Conservation (phyloP, 2,113 vertebrate genomes). For the Serilophus lunatus region DNA sequence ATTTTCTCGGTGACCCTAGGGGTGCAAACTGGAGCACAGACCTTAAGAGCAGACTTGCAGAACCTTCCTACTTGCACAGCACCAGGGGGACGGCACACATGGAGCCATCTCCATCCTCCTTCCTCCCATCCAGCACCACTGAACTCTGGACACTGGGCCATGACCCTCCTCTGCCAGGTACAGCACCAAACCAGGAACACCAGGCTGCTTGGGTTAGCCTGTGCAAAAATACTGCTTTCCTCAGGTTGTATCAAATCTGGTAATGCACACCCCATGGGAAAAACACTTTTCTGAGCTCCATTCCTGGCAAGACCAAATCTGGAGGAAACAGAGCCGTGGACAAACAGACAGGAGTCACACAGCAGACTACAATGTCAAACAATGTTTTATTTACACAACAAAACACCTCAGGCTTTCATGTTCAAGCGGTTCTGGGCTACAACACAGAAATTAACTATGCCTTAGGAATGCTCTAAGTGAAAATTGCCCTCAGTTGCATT, state of each 20-base stretch:
- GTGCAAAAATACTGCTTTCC: neutral
- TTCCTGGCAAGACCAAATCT: neutral
- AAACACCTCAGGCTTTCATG: neutral
- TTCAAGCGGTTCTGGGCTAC: neutral
- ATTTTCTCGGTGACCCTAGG: neutral
- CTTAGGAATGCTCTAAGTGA: neutral
- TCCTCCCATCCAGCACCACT: neutral
- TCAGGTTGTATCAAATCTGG: neutral
- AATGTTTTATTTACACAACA: neutral
- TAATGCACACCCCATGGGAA: neutral
- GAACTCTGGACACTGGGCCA: rapidly evolving
- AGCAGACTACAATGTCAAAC: neutral
- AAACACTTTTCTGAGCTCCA: neutral
- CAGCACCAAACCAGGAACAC: rapidly evolving
- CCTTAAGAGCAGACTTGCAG: neutral
- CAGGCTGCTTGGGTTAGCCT: neutral
- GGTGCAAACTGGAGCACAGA: neutral
- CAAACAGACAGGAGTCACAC: neutral
- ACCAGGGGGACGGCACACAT: neutral
- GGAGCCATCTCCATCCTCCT: neutral
- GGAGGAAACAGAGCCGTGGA: neutral
- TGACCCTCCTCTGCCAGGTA: neutral
- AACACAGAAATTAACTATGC: neutral
- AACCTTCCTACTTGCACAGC: neutral
- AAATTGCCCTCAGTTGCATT: neutral